Conservation (phyloP, 2,113 vertebrate genomes). For the Corapipo altera region DNA sequence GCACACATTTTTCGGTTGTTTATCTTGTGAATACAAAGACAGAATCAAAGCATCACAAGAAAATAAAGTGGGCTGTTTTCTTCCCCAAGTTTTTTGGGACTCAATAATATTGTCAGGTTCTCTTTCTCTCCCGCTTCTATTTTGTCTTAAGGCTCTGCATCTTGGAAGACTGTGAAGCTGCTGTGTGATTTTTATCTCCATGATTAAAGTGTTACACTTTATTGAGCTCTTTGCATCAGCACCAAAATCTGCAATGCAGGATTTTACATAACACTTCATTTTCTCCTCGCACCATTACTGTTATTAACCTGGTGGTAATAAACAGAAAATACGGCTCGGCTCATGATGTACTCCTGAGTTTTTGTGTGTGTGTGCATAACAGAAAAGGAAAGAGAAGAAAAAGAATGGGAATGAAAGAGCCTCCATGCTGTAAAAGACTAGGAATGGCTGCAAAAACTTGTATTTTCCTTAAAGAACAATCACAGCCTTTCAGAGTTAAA, state of each 20-base stretch:
- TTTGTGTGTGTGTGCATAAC: background rate
- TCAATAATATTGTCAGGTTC: constrained; percentile 13
- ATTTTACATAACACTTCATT: constrained; percentile 81
- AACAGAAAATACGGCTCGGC: constrained; percentile 71
- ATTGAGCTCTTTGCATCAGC: constrained; percentile 80
- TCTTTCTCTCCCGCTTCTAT: constrained; percentile 62
- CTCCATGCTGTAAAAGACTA: background rate
- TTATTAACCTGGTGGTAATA: constrained; percentile 79
- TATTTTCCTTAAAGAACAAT: constrained; percentile 16
- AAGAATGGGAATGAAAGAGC: background rate
- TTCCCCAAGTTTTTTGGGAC: constrained; percentile 11
- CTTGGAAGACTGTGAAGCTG: constrained; percentile 68
- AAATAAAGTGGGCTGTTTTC: background rate
- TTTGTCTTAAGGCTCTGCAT: constrained; percentile 74
- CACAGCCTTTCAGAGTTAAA: background rate
- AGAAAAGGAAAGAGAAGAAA: constrained; percentile 1
- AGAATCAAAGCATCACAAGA: background rate
- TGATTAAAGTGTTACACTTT: constrained; percentile 82
- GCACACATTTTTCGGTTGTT: background rate
- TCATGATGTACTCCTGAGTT: constrained; percentile 51
- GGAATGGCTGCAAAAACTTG: background rate
- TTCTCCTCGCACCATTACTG: constrained; percentile 74
- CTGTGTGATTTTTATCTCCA: constrained; percentile 79
- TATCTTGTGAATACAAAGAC: constrained; percentile 20
- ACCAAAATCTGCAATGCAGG: constrained; percentile 79